Evolutionary conservation across 2,113 vertebrate species (phyloP).

Genomic region (Egretta garzetta): DNA sequence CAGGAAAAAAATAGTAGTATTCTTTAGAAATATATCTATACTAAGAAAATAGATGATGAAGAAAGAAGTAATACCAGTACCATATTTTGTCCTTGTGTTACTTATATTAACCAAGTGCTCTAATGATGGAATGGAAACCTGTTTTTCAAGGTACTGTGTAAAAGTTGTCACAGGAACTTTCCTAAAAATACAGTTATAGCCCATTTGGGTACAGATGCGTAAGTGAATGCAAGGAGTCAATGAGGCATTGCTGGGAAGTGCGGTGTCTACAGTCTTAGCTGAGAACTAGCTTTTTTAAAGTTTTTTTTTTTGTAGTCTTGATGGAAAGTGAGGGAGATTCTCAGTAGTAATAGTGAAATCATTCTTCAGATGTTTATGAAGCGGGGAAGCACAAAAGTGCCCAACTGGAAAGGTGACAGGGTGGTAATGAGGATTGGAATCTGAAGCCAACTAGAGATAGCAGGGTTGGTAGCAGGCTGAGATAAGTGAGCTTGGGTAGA

Average conservation of each 20-base stretch:
- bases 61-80: background rate
- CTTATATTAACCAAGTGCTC: background rate
- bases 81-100: background rate
- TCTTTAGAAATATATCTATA: background rate
- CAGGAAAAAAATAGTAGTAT: background rate
- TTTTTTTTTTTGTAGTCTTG: background rate
- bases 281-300: background rate
- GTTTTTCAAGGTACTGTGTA: background rate
- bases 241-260: background rate
- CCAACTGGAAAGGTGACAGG: background rate
- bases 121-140: background rate
- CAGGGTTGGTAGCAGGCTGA: background rate
- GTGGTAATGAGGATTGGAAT: background rate
- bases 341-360: background rate
- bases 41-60: background rate
- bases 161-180: background rate
- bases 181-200: background rate
- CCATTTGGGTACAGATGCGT: rapidly evolving
- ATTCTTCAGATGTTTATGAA: background rate
- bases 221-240: background rate
- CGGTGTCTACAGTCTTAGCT: background rate
- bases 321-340: background rate
- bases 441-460: background rate
- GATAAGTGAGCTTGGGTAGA: background rate
- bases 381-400: background rate